These are phyloP conservation scores for Coelopa frigida DNA, from an alignment of 1,140 invertebrate species.

Conservation along the genomic window DNA sequence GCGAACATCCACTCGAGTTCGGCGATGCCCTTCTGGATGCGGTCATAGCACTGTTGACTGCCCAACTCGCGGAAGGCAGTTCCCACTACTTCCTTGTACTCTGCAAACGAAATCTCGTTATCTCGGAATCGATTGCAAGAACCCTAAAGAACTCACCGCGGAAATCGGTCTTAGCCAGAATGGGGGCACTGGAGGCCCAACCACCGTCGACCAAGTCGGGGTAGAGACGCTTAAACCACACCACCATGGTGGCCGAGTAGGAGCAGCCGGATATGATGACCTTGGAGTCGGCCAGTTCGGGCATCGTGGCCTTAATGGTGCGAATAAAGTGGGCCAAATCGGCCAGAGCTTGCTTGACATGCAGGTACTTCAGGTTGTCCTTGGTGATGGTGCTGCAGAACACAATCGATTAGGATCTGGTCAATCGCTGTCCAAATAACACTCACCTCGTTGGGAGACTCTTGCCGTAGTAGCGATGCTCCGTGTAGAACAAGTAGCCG, in stretches of 20 bases:
- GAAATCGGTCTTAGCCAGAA: constrained; percentile 64
- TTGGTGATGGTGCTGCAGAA: constrained; percentile 44
- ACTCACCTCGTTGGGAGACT: constrained; percentile 64
- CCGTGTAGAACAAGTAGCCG: constrained; percentile 61
- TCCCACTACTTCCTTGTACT: constrained; percentile 32
- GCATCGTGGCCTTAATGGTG: constrained; percentile 46
- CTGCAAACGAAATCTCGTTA: constrained; percentile 10
- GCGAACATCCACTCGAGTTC: constrained; percentile 44
- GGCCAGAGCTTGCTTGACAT: constrained; percentile 67
- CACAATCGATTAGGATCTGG: not conserved
- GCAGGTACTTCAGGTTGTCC: constrained; percentile 60
- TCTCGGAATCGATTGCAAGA: not conserved
- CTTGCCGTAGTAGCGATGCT: constrained; percentile 77
- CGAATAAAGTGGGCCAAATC: constrained; percentile 67
- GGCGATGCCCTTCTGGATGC: constrained; percentile 50
- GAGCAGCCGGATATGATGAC: constrained; percentile 67
- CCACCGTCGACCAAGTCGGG: constrained; percentile 60
- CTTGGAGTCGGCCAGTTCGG: constrained; percentile 37
- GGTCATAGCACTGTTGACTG: constrained; percentile 46
- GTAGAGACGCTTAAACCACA: constrained; percentile 71
- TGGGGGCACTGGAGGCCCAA: constrained; percentile 66
- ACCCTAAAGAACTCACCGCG: constrained; percentile 14
- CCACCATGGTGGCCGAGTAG: constrained; percentile 70
- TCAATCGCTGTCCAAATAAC: not conserved
- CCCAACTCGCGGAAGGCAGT: constrained; percentile 28